These are phyloP conservation scores for Seriola quinqueradiata DNA, from an alignment of 2,113 vertebrate genomes.

Conservation along the genomic window DNA sequence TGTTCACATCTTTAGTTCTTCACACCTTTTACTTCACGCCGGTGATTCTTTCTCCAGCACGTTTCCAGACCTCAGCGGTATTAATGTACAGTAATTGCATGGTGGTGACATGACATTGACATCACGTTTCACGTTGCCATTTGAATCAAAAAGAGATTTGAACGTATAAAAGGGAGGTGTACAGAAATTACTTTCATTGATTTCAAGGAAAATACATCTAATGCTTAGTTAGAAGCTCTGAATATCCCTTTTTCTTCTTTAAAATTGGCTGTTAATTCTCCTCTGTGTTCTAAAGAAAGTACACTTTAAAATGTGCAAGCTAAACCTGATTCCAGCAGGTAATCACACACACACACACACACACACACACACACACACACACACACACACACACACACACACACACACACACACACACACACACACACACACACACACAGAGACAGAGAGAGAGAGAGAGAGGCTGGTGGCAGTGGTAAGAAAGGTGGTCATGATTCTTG, in stretches of 20 bases:
- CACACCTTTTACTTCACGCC: constrained; percentile 45
- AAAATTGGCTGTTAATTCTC: constrained; percentile 7
- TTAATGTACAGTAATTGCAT: constrained; percentile 17
- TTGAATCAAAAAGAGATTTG: constrained; percentile 39
- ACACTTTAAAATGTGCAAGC: background rate
- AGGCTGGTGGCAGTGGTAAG: background rate
- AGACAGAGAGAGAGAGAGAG: too few species aligned
- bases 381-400: background rate
- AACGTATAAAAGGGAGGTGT: constrained; percentile 12
- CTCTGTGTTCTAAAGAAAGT: background rate
- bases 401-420: background rate
- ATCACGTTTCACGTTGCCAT: constrained; percentile 28
- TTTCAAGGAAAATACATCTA: constrained; percentile 12
- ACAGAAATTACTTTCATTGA: constrained; percentile 4
- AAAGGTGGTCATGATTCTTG: constrained; percentile 16
- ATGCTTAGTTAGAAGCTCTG: background rate
- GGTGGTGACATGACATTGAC: constrained; percentile 22
- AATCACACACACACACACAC: background rate
- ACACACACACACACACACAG: background rate
- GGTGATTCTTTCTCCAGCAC: constrained; percentile 29
- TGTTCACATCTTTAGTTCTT: constrained; percentile 44
- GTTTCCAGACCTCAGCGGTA: constrained; percentile 28
- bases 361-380: background rate
- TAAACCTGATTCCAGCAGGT: background rate
- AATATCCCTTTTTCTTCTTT: background rate